phyloP scores from a whole-genome alignment of 92 coral and sea anemone genomes.

The Isaurus tuberculatus region DNA sequence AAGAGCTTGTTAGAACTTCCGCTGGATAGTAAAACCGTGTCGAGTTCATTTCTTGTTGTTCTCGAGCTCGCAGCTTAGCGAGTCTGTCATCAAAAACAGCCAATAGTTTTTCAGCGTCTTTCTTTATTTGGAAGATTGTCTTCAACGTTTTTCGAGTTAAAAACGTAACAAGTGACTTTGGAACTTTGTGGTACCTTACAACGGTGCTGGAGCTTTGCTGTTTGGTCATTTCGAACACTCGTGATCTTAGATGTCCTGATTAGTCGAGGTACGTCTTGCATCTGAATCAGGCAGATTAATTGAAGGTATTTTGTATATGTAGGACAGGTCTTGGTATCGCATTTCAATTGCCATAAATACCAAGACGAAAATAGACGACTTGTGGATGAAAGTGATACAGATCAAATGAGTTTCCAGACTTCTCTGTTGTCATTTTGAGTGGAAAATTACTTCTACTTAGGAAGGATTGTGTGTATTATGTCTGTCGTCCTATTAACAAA shows the following conservation, averaged over 20 bases:
- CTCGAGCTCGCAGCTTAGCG: not conserved
- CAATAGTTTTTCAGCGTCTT: constrained; percentile 7
- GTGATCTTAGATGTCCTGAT: not conserved
- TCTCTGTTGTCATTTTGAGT: not conserved
- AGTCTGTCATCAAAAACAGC: not conserved
- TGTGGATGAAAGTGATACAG: not conserved
- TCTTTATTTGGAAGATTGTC: constrained; percentile 28
- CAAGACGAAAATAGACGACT: not conserved
- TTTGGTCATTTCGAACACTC: not conserved
- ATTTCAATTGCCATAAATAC: constrained; percentile 22
- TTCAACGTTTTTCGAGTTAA: constrained; percentile 28
- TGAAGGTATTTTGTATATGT: constrained; percentile 2
- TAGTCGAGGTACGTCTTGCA: not conserved
- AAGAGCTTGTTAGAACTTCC: not conserved
- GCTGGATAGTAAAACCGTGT: not conserved
- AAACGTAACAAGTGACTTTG: constrained; percentile 13
- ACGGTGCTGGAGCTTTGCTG: not conserved
- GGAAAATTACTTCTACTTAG: not conserved
- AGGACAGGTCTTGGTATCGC: not conserved
- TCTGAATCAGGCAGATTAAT: not conserved
- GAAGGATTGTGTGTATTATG: too few species aligned
- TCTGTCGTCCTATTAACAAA: too few species aligned
- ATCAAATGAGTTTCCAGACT: not conserved
- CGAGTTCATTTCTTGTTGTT: not conserved
- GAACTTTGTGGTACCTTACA: constrained; percentile 24